Conservation (phyloP, 2,113 vertebrate genomes). For the Periophthalmodon schlosseri region DNA sequence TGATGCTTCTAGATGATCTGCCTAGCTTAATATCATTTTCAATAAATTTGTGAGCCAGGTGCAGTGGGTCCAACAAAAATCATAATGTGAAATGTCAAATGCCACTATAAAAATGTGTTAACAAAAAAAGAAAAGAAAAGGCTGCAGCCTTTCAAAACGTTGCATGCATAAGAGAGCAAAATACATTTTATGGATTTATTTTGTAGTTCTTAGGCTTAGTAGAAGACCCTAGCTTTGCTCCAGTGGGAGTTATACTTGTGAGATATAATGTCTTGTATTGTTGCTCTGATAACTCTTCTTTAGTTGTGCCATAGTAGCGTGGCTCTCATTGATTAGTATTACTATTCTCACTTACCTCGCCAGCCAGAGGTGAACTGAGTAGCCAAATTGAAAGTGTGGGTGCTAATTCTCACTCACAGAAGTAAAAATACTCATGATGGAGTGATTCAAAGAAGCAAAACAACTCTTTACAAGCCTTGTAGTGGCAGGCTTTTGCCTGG, state of each 20-base stretch:
- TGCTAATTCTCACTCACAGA: not conserved
- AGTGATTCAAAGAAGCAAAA: not conserved
- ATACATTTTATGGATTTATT: not conserved
- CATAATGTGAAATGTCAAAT: not conserved
- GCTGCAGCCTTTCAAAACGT: too few species aligned
- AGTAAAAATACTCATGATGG: not conserved
- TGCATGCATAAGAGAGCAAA: too few species aligned
- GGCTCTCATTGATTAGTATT: not conserved
- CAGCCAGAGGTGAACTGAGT: not conserved
- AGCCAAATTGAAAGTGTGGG: not conserved
- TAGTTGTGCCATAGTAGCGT: not conserved
- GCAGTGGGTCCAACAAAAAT: not conserved
- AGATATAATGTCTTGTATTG: not conserved
- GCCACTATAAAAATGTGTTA: not conserved
- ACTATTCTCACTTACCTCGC: not conserved
- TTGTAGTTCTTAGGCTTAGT: not conserved
- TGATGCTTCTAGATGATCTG: not conserved
- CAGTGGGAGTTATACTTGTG: not conserved
- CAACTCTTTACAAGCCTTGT: not conserved
- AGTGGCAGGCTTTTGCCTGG: not conserved
- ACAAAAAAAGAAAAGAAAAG: not conserved
- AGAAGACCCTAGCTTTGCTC: not conserved
- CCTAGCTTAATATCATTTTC: not conserved
- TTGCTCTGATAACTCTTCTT: not conserved
- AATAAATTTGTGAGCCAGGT: not conserved